Evolutionary conservation across 2,113 vertebrate genomes (phyloP).

Genomic region (Carollia perspicillata): DNA sequence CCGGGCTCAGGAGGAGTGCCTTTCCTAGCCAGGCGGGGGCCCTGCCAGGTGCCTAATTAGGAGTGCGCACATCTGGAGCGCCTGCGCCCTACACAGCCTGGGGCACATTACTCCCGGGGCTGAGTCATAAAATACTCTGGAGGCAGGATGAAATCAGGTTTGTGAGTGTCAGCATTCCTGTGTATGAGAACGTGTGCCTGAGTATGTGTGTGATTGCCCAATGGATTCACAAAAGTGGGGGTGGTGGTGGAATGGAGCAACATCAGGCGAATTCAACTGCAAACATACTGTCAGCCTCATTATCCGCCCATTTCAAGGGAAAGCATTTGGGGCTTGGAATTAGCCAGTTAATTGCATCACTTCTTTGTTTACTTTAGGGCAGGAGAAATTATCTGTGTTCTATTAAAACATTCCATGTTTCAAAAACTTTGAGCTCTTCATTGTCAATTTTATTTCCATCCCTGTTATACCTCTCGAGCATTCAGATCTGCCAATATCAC

Average conservation of each 20-base stretch:
- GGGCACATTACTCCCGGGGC: constrained; percentile 29
- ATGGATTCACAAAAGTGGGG: constrained; percentile 34
- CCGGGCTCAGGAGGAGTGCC: not conserved
- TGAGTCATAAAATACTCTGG: constrained; percentile 63
- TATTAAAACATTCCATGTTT: constrained; percentile 20
- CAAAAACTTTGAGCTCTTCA: constrained; percentile 27
- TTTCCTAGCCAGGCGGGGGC: not conserved
- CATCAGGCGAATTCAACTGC: constrained; percentile 63
- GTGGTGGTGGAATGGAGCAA: not conserved
- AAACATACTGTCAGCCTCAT: constrained; percentile 70
- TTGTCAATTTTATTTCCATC: constrained; percentile 39
- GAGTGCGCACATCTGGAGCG: constrained; percentile 57
- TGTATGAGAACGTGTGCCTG: not conserved
- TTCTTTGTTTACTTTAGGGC: constrained; percentile 57
- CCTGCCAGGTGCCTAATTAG: not conserved
- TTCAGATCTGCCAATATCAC: not conserved
- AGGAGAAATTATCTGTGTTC: not conserved
- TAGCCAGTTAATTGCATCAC: constrained; percentile 52
- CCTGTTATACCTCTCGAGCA: not conserved
- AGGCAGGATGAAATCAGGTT: constrained; percentile 39
- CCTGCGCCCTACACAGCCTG: constrained; percentile 40
- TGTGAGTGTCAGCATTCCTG: constrained; percentile 52
- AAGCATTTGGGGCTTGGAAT: constrained; percentile 64
- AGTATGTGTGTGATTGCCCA: constrained; percentile 45
- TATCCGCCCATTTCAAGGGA: constrained; percentile 63